Base-by-base conservation (phyloP, 2,888 invertebrate species). In the Sminthurides aquaticus region DNA sequence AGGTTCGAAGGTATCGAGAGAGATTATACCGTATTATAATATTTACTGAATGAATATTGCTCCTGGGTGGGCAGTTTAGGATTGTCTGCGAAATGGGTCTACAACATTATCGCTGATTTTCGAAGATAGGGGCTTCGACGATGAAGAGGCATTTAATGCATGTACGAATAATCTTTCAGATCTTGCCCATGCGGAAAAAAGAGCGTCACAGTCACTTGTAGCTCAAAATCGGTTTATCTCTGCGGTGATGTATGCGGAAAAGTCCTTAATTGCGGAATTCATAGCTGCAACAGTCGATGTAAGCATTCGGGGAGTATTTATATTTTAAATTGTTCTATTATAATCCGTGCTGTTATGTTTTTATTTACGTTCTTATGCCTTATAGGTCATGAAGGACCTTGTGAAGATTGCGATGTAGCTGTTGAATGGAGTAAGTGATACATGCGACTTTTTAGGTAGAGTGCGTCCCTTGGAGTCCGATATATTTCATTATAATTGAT, bases 111-210 rank as follows among this genome's bases (percentile, higher is more conserved):
- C n/a, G n/a, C n/a, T n/a, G n/a, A n/a, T n/a, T n/a, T n/a, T n/a
- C n/a, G n/a, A n/a, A n/a, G n/a, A n/a, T n/a, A n/a, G n/a, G n/a
- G n/a, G n/a, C n/a, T n/a, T n/a, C n/a, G n/a, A n/a, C n/a, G n/a
- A n/a, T n/a, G n/a, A n/a, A n/a, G n/a, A n/a, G n/a, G n/a, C n/a
- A n/a, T n/a, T n/a, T n/a, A n/a, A n/a, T n/a, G n/a, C n/a, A n/a
- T n/a, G n/a, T n/a, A n/a, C n/a, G n/a, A n/a, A n/a, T n/a, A n/a
- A n/a, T n/a, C n/a, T 48, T 78, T 72, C 72, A 85, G 87, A 67
- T 80, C 82, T 71, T 93, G 93, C 75, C 89, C 89, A 1, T 94
- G 93, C 76, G 89, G 89, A 0, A 84, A 84, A 57, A 88, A 87
- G 27, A 83, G 82, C 1, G 84, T 83, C 73, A 81, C 83, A 0